A percentile compares a stretch with the other conserved stretches of the same genome.
phyloP scores from a whole-genome alignment of 1,140 invertebrate genomes.

The Drosophila eugracilis region DNA sequence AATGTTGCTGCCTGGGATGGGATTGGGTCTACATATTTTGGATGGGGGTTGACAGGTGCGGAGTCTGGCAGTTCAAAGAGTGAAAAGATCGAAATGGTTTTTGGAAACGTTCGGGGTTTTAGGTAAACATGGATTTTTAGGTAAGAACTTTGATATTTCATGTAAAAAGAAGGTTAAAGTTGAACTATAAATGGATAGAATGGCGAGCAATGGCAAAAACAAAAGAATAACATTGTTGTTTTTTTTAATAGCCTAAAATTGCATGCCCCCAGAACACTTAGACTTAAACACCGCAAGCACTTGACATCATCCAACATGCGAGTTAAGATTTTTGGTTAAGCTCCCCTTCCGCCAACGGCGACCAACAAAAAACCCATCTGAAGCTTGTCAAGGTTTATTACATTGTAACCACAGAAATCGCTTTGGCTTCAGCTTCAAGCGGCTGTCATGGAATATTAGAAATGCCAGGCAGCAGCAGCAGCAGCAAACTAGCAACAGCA shows the following conservation, averaged over 20 bases:
- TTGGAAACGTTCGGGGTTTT: slow-evolving; percentile 18
- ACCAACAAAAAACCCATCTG: slow-evolving; percentile 33
- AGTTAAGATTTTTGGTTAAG: slow-evolving; percentile 17
- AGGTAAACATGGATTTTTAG: slow-evolving; percentile 12
- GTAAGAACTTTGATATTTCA: no score
- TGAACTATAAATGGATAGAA: no score
- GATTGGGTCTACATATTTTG: neutral
- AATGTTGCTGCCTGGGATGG: slow-evolving; percentile 12
- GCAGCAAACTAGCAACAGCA: slow-evolving; percentile 15
- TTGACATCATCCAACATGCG: slow-evolving; percentile 67
- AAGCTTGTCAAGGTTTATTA: slow-evolving; percentile 79
- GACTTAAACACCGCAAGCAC: slow-evolving; percentile 26
- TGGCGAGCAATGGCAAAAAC: neutral
- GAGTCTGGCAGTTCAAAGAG: slow-evolving; percentile 51
- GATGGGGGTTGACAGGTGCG: slow-evolving; percentile 57
- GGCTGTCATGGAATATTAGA: slow-evolving; percentile 79
- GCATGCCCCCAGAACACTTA: slow-evolving; percentile 11
- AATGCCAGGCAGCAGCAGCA: slow-evolving; percentile 59
- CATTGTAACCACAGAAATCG: slow-evolving; percentile 74
- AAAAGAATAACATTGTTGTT: neutral
- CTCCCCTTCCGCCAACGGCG: slow-evolving; percentile 15
- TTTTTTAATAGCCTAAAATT: slow-evolving; percentile 18
- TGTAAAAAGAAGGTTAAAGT: no score
- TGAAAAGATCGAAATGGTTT: slow-evolving; percentile 41
- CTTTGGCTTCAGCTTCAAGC: slow-evolving; percentile 65